phyloP scores from a whole-genome alignment of 2,888 invertebrate species.

The Latheticus oryzae region DNA sequence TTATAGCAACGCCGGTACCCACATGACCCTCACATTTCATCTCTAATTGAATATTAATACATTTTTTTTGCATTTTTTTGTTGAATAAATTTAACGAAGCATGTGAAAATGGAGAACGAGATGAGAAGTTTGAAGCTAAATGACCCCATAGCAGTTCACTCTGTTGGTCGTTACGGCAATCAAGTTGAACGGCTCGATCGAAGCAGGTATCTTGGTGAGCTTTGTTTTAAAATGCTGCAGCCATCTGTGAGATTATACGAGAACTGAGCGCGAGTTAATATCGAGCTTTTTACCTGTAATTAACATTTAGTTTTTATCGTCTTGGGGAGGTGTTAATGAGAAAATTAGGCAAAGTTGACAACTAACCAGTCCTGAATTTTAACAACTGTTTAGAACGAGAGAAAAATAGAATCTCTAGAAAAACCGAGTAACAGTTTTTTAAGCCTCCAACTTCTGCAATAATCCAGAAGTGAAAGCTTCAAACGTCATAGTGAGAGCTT shows the following conservation, averaged over 20 bases:
- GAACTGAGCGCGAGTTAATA: slow-evolving; percentile 8
- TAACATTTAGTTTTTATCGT: slow-evolving; percentile 17
- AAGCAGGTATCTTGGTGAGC: slow-evolving; percentile 58
- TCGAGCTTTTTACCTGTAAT: slow-evolving; percentile 34
- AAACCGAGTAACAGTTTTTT: slow-evolving; percentile 37
- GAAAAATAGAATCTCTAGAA: too few relatives aligned
- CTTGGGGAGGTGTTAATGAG: slow-evolving; percentile 6
- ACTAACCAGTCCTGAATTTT: too few relatives aligned
- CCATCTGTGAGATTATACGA: slow-evolving; percentile 56
- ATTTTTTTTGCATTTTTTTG: slow-evolving; percentile 34
- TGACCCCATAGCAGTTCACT: slow-evolving; percentile 53
- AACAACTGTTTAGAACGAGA: too few relatives aligned
- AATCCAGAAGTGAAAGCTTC: slow-evolving; percentile 36
- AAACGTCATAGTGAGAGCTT: slow-evolving; percentile 44
- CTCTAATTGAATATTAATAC: slow-evolving; percentile 26
- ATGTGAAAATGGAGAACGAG: slow-evolving; percentile 33
- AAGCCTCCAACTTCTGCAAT: slow-evolving; percentile 42
- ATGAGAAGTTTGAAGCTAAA: slow-evolving; percentile 34
- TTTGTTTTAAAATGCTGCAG: slow-evolving; percentile 57
- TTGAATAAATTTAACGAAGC: slow-evolving; percentile 32
- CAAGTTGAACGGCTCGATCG: slow-evolving; percentile 52
- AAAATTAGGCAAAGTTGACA: too few relatives aligned
- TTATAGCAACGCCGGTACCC: slow-evolving; percentile 53
- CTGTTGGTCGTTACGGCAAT: slow-evolving; percentile 57
- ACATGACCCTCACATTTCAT: slow-evolving; percentile 46